Percentiles rank a stretch among this genome's conserved stretches.
phyloP scores from a whole-genome alignment of 2,113 vertebrate species.

The Chlamydotis undulata region DNA sequence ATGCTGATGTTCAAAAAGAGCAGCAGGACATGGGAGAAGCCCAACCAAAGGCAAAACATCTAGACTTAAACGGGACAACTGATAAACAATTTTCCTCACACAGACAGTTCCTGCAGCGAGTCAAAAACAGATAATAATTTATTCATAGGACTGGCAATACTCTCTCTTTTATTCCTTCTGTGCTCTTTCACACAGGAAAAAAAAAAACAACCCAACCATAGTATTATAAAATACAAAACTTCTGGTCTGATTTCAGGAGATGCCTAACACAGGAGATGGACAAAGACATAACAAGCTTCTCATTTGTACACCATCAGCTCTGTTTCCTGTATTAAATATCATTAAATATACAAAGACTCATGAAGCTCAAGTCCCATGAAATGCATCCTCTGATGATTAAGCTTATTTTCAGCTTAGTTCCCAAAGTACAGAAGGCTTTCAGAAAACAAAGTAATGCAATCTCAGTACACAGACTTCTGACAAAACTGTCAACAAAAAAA shows the following conservation, averaged over 20 bases:
- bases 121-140: neutral
- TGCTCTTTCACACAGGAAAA: neutral
- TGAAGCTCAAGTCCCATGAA: neutral
- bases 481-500: neutral
- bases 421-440: neutral
- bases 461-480: neutral
- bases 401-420: neutral
- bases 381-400: neutral
- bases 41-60: neutral
- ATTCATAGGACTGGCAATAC: neutral
- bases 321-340: neutral
- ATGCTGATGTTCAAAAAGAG: neutral
- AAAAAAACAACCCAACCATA: neutral
- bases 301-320: neutral
- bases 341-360: neutral
- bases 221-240: neutral
- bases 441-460: neutral
- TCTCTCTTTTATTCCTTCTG: neutral
- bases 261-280: neutral
- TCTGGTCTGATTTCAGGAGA: neutral
- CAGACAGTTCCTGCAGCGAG: neutral
- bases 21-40: neutral
- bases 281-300: neutral
- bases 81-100: neutral
- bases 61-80: neutral